These are phyloP conservation scores for Vulpes vulpes DNA, from an alignment of 2,113 vertebrate genomes.

Conservation along the genomic window DNA sequence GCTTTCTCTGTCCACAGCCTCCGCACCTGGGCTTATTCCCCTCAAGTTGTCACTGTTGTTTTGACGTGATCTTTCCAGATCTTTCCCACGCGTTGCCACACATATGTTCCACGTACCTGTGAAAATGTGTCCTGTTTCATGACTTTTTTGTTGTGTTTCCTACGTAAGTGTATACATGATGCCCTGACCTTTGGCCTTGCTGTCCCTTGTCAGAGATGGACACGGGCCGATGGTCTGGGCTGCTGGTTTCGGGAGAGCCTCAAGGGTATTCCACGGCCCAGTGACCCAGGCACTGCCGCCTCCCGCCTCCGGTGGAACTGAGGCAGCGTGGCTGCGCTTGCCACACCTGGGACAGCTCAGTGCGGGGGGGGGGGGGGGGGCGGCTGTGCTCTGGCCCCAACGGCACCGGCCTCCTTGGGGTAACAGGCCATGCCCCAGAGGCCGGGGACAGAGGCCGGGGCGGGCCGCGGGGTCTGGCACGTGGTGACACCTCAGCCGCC, in stretches of 20 bases:
- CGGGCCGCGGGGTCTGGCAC: not conserved
- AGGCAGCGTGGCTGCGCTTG: not conserved
- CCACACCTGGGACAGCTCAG: not conserved
- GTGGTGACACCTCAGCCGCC: accelerated
- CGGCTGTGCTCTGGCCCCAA: too few species aligned
- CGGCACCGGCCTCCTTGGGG: too few species aligned
- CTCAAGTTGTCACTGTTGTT: not conserved
- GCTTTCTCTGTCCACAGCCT: not conserved
- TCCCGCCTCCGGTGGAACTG: not conserved
- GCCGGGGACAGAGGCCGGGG: too few species aligned
- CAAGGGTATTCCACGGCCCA: not conserved
- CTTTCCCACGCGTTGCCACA: not conserved
- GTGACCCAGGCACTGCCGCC: not conserved
- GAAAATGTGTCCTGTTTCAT: not conserved
- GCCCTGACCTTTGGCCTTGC: not conserved
- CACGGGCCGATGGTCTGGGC: not conserved
- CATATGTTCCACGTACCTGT: not conserved
- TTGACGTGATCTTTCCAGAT: not conserved
- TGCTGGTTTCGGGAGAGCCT: not conserved
- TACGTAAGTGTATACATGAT: not conserved
- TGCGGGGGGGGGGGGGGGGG: accelerated
- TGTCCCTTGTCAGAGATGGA: not conserved
- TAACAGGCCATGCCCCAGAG: too few species aligned
- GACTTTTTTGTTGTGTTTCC: not conserved
- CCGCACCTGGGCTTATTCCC: not conserved